Evolutionary conservation across 2,888 invertebrate species (phyloP).

Genomic region (Lasiommata megera): DNA sequence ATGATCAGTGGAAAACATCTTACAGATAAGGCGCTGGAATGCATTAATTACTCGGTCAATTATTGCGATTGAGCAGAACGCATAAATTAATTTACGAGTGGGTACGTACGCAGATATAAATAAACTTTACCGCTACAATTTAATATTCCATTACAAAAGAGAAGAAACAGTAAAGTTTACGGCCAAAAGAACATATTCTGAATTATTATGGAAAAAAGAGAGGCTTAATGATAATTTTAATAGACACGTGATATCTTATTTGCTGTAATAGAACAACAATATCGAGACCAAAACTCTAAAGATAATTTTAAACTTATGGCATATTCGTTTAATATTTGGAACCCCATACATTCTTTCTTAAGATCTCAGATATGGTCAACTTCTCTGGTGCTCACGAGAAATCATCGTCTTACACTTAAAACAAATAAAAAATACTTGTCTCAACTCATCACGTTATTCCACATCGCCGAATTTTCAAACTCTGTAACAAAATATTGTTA

Average conservation of each 20-base stretch:
- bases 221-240: too few relatives aligned
- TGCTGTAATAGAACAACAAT: too few relatives aligned
- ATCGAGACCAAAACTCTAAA: too few relatives aligned
- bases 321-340: too few relatives aligned
- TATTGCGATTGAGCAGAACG: conserved; percentile 12
- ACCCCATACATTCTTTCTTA: too few relatives aligned
- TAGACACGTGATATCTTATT: too few relatives aligned
- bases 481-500: conserved; percentile 13
- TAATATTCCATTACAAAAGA: background rate
- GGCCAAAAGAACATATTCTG: too few relatives aligned
- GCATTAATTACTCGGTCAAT: conserved; percentile 15
- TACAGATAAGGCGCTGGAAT: conserved; percentile 2
- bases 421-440: background rate
- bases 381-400: background rate
- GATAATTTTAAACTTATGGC: too few relatives aligned
- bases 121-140: background rate
- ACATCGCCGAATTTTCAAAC: background rate
- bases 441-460: conserved; percentile 1
- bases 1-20: conserved; percentile 1
- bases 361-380: too few relatives aligned
- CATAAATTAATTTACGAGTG: conserved; percentile 3
- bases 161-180: background rate
- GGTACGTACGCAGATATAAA: background rate
- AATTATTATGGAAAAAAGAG: too few relatives aligned
- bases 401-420: background rate